Conservation (phyloP, 1,140 invertebrate genomes). For the Pseudoatta argentina region DNA sequence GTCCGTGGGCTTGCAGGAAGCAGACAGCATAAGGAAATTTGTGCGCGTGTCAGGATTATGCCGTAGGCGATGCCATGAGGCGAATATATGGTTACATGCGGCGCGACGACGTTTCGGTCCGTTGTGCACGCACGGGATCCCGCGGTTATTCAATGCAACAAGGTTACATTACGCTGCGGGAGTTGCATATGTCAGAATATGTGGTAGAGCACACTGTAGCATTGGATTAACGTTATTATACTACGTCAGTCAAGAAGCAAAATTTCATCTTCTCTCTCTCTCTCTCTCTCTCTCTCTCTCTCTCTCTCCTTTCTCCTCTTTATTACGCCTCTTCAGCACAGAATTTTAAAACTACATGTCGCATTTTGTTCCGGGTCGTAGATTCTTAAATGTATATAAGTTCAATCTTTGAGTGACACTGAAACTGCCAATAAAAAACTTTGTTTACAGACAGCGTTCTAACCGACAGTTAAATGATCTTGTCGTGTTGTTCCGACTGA, state of each 20-base stretch:
- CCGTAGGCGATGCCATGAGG: constrained; percentile 27
- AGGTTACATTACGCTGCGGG: constrained; percentile 42
- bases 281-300: too few relatives aligned
- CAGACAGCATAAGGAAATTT: constrained; percentile 32
- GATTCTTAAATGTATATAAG: background rate
- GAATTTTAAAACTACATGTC: background rate
- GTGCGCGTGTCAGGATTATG: constrained; percentile 36
- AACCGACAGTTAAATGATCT: constrained; percentile 26
- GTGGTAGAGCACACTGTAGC: background rate
- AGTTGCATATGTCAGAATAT: constrained; percentile 29
- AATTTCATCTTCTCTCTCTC: background rate
- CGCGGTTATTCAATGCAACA: constrained; percentile 51
- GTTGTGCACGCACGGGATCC: constrained; percentile 63
- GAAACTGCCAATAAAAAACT: constrained; percentile 22
- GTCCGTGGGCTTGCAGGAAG: constrained; percentile 5
- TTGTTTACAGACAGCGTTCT: constrained; percentile 15
- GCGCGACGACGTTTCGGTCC: constrained; percentile 61
- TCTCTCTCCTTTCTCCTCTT: background rate
- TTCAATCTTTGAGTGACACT: background rate
- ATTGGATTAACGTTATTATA: constrained; percentile 27
- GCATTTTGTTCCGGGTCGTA: background rate
- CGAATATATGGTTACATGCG: constrained; percentile 51
- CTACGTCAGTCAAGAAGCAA: constrained; percentile 20
- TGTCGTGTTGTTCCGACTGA: constrained; percentile 27
- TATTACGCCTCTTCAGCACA: background rate